phyloP scores from a whole-genome alignment of 2,113 vertebrate species.

The Zootoca vivipara region DNA sequence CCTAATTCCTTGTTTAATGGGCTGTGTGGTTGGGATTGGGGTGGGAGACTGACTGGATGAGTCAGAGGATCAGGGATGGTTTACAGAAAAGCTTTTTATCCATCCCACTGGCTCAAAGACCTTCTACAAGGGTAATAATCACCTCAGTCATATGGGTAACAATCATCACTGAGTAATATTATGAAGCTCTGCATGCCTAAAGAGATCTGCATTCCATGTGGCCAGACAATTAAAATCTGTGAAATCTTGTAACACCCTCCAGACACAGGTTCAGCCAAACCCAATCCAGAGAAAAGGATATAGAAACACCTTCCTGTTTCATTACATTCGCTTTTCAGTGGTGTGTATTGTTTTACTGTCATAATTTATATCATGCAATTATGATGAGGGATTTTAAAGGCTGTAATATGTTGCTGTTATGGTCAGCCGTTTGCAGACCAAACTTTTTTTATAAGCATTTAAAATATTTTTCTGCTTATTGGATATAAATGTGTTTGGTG shows the following conservation, averaged over 20 bases:
- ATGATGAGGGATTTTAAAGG: neutral
- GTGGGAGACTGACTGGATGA: neutral
- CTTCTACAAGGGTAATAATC: neutral
- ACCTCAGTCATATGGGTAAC: too few species aligned
- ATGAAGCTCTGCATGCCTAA: too few species aligned
- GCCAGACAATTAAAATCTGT: neutral
- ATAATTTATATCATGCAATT: neutral
- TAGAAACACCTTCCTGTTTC: neutral
- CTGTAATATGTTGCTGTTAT: neutral
- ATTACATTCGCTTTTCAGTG: neutral
- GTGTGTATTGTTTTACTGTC: neutral
- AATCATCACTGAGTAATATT: neutral
- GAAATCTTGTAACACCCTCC: neutral
- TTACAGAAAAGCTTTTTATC: conserved; percentile 7
- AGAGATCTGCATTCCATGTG: neutral
- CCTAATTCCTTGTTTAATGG: neutral
- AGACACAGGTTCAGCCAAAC: neutral
- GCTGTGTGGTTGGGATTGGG: neutral
- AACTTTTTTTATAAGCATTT: too few species aligned
- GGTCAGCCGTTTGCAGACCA: too few species aligned
- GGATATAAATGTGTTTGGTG: neutral
- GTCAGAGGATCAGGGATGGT: conserved; percentile 4
- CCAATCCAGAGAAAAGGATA: neutral
- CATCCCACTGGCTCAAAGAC: neutral
- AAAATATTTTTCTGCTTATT: neutral